A percentile compares a stretch with the other conserved stretches of the same genome.
Evolutionary conservation across 1,140 invertebrate genomes (phyloP).

Genomic region (Mycetomoellerius zeteki): DNA sequence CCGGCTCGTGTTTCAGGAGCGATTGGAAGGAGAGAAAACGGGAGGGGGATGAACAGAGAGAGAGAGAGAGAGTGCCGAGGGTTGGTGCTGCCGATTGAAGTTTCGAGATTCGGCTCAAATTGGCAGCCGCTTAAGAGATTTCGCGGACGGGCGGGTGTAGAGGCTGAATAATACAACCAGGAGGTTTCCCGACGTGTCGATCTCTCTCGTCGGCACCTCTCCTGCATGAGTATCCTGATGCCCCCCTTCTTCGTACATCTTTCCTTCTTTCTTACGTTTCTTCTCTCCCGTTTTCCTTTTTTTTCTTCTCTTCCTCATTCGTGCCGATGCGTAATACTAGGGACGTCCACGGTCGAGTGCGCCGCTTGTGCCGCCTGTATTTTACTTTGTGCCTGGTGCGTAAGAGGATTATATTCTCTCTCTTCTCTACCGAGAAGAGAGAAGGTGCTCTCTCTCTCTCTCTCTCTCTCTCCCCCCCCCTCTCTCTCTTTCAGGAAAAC

Average conservation of each 20-base stretch:
- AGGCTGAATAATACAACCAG: slow-evolving; percentile 48
- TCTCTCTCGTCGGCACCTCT: slow-evolving; percentile 64
- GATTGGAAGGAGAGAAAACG: not conserved
- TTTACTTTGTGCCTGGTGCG: slow-evolving; percentile 85
- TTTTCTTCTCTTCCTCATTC: slow-evolving; percentile 39
- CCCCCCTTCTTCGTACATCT: slow-evolving; percentile 33
- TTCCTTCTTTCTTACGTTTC: slow-evolving; percentile 58
- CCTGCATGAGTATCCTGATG: slow-evolving; percentile 54
- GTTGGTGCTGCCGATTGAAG: slow-evolving; percentile 45
- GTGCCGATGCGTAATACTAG: slow-evolving; percentile 80
- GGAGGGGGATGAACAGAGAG: not conserved
- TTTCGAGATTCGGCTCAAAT: slow-evolving; percentile 82
- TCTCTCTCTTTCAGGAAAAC: not conserved
- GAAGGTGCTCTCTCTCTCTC: not conserved
- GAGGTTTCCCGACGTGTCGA: slow-evolving; percentile 38
- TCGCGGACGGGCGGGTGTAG: slow-evolving; percentile 70
- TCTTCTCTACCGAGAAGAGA: slow-evolving; percentile 16
- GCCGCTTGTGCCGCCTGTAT: slow-evolving; percentile 77
- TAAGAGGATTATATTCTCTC: slow-evolving; percentile 84
- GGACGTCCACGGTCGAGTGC: slow-evolving; percentile 63
- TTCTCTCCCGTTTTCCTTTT: slow-evolving; percentile 55
- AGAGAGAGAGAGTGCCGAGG: slow-evolving; percentile 22
- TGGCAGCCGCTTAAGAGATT: slow-evolving; percentile 84
- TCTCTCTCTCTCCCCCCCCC: slow-evolving; percentile 28
- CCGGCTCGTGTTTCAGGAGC: slow-evolving; percentile 62